Base-by-base conservation (phyloP, 2,113 vertebrate genomes). In the human (Homo sapiens) region DNA sequence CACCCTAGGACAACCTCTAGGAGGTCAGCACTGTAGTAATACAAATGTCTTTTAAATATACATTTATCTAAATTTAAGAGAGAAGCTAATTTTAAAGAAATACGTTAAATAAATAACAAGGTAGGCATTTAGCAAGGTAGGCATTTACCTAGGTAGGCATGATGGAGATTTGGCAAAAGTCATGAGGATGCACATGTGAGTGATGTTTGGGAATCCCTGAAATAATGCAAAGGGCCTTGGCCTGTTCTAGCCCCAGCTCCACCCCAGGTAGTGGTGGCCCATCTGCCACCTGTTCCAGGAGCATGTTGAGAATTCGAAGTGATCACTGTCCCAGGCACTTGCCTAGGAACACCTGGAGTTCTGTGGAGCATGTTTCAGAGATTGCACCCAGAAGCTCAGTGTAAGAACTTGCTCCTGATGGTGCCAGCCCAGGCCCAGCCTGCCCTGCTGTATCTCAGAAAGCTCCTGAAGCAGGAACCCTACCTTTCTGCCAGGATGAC, bases 331-430 rank as follows among this genome's bases (percentile, higher is more conserved):
- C 10, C 4, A 59, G 22, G 27, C 9, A 16, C 72, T 23, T 1
- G 2, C 70, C 85, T 22, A 35, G 55, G 83, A 14, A 23, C 32
- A 30, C 40, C 83, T 38, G 9, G n/a, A 59, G 48, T 11, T 4
- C 8, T 25, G 22, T 50, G 73, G 35, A n/a, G 72, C 0, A 0
- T 0, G 17, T 83, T 11, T 11, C 27, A 20, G 59, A n/a, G 18
- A 32, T 2, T 0, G 0, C 8, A 18, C 11, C 14, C 2, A 0
- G 38, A 22, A 5, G 23, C 35, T 35, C 20, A 14, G 66, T 30
- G 30, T 0, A 1, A 40, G 23, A 5, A 14, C 40, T 52, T 35
- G 25, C 66, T 13, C 25, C 32, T 59, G 16, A 18, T 4, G 30
- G 0, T 38, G 59, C 38, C 57, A 45, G 22, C 45, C 45, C 0